A percentile compares a stretch with the other conserved stretches of the same genome.
phyloP scores from a whole-genome alignment of 2,888 invertebrate species.

The Leptopilina syphax region DNA sequence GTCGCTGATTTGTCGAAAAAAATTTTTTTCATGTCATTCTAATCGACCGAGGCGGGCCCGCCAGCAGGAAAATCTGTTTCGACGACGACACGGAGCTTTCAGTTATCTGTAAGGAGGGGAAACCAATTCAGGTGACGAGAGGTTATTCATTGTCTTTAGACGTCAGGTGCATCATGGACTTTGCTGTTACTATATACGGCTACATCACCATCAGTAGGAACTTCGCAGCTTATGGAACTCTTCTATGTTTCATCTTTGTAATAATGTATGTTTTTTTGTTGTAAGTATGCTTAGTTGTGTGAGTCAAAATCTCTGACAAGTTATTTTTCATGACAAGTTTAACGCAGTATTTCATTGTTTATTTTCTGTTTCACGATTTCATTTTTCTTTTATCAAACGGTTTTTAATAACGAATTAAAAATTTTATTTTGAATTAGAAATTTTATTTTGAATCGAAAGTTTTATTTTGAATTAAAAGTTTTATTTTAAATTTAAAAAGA shows the following conservation, averaged over 20 bases:
- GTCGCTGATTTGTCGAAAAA: background rate
- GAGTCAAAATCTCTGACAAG: too few species aligned
- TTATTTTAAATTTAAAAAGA: too few species aligned
- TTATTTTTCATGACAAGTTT: too few species aligned
- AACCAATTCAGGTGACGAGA: background rate
- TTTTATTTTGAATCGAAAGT: too few species aligned
- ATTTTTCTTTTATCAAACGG: too few species aligned
- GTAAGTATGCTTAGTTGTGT: background rate
- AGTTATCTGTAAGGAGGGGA: background rate
- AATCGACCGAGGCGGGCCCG: background rate
- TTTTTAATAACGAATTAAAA: too few species aligned
- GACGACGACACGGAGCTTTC: too few species aligned
- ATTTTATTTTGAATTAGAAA: too few species aligned
- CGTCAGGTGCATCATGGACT: background rate
- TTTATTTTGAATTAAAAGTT: too few species aligned
- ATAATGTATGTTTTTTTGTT: background rate
- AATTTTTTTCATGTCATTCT: background rate
- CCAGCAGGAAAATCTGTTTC: background rate
- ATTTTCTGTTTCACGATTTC: too few species aligned
- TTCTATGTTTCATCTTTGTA: background rate
- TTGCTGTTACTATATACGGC: background rate
- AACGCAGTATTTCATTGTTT: too few species aligned
- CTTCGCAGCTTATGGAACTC: background rate
- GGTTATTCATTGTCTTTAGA: background rate
- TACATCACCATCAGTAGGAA: background rate